These are phyloP conservation scores for Drosophila tropicalis DNA, from an alignment of 1,140 invertebrate species.

Conservation along the genomic window DNA sequence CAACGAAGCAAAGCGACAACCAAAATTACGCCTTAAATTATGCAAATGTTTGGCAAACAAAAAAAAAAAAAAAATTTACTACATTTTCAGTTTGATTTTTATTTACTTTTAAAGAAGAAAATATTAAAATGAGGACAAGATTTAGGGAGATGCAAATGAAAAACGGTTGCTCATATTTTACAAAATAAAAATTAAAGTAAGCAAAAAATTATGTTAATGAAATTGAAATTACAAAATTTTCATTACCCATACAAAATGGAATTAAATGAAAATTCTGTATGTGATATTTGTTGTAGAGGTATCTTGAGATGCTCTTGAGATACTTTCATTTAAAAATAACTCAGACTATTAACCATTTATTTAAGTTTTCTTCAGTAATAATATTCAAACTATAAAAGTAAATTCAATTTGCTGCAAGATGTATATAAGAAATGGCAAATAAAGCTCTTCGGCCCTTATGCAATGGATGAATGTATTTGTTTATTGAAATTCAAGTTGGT, in stretches of 20 bases:
- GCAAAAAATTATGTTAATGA: neutral
- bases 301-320: too few relatives aligned
- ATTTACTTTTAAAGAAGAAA: slow-evolving; percentile 24
- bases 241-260: neutral
- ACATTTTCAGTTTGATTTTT: slow-evolving; percentile 38
- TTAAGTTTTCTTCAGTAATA: too few relatives aligned
- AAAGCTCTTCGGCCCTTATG: neutral
- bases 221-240: neutral
- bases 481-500: neutral
- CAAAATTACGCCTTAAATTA: slow-evolving; percentile 64
- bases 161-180: slow-evolving; percentile 11
- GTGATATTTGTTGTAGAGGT: neutral
- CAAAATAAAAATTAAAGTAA: neutral
- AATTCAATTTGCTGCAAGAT: too few relatives aligned
- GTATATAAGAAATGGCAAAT: neutral
- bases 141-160: neutral
- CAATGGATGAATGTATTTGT: neutral
- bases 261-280: neutral
- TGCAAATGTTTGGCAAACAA: slow-evolving; percentile 61
- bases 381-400: too few relatives aligned
- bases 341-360: too few relatives aligned
- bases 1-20: neutral
- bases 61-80: slow-evolving; percentile 41
- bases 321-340: too few relatives aligned
- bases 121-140: neutral